A percentile compares a stretch with the other conserved stretches of the same genome.
These are phyloP conservation scores for Abrostola triplasia DNA, from an alignment of 2,888 invertebrate genomes.

Conservation along the genomic window DNA sequence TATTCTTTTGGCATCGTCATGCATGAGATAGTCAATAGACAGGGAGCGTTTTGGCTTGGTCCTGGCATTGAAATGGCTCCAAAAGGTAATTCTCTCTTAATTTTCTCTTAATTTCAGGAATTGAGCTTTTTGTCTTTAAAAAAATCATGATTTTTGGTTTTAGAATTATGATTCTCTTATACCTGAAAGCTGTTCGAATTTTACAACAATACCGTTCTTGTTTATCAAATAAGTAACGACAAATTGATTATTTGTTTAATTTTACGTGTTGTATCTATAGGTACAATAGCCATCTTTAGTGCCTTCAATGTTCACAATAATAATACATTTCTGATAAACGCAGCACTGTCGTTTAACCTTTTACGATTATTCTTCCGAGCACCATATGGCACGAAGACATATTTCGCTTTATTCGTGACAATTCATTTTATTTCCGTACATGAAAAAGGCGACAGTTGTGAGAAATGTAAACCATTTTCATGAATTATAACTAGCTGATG, in stretches of 20 bases:
- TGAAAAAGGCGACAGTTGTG: conserved; percentile 10
- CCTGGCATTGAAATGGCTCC: conserved; percentile 89
- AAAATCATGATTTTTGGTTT: too few relatives aligned
- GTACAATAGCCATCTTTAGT: too few relatives aligned
- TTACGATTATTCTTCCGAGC: not conserved
- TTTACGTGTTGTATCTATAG: not conserved
- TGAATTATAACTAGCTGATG: conserved; percentile 16
- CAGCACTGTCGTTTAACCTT: not conserved
- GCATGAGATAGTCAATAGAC: conserved; percentile 96
- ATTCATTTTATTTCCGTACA: conserved; percentile 24
- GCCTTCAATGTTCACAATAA: too few relatives aligned
- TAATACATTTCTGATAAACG: too few relatives aligned
- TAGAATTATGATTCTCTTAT: too few relatives aligned
- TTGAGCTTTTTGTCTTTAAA: too few relatives aligned
- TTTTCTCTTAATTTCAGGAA: not conserved
- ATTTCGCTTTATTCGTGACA: conserved; percentile 3
- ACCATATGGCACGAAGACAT: not conserved
- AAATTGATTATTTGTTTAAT: too few relatives aligned
- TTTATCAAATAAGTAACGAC: too few relatives aligned
- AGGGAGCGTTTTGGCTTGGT: conserved; percentile 95
- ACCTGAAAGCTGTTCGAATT: too few relatives aligned
- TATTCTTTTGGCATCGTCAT: conserved; percentile 98
- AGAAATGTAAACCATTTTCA: conserved; percentile 30
- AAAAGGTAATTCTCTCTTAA: conserved; percentile 87
- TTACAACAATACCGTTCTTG: too few relatives aligned